Evolutionary conservation across 2,113 vertebrate species (phyloP), one percentile per base, ranked within the genome.

Genomic region (Hippocampus zosterae): DNA sequence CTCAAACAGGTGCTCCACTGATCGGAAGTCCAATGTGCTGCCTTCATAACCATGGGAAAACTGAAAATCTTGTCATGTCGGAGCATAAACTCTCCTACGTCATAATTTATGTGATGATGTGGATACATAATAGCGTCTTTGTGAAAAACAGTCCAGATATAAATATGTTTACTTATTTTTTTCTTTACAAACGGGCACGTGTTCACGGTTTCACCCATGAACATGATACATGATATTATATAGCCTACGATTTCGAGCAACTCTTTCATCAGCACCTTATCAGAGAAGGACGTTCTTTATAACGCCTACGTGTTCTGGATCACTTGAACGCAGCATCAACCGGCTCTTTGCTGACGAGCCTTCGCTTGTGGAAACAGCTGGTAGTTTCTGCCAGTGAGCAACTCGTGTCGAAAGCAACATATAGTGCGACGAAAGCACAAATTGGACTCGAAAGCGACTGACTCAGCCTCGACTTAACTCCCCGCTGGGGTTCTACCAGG

Each of bases 351-450:
- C 83, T 90, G 88, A 90, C 88, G 83, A 85, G 83, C 78, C 74
- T 83, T 84, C 79, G 87, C 80, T 72, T 67, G 76, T 77, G 81
- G 85, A 87, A 87, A 88, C 88, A 89, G 89, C 85, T 89, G 88
- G 81, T 88, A 75, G 82, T 87, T 89, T 88, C 85, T 82, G 81
- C 85, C 84, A 81, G 81, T 27, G 60, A 59, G 65, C 79, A 37
- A 33, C 15, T 19, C 42, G 69, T 53, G 8, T 50, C 42, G 41
- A 68, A 2, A 66, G 77, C 70, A 13, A 21, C 73, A 23, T 73
- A 67, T 63, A 62, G 41, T 68, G 40, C 52, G 56, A 75, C 55
- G 56, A 81, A 89, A 87, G 79, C 83, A 74, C 1, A 61, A 41
- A 59, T 52, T 25, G 67, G 72, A 46, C 18, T 41, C n/a, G 50